Evolutionary conservation across 1,140 invertebrate genomes (phyloP), one percentile per base, ranked within the genome.

Genomic region (Drosophila auraria): DNA sequence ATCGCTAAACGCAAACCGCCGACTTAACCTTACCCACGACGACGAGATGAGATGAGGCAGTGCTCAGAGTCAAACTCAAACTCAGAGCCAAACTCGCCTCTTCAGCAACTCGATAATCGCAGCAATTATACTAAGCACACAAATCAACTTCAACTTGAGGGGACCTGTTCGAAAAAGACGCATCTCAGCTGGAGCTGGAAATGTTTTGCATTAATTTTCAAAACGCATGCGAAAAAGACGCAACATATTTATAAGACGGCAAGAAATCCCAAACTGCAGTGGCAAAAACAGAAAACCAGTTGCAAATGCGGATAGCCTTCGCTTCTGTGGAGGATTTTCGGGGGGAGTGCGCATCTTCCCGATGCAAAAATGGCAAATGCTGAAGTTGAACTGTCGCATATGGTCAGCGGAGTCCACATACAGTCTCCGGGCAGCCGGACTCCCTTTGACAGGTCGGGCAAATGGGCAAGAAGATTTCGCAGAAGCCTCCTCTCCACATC

Each of bases 71-170:
- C 17, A 38, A 15, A 14, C 53, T 56, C 53, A 56, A 57, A 57
- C 40, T 57, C 54, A 57, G 54, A 57, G 54, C 20, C 54, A 57
- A 57, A 40, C 54, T 15, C 36, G 51, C 15, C 80, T 72, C 80
- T 61, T 78, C 65, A 44, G 62, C 49, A 45, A 61, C 59, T 61
- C 50, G 81, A 80, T 83, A 83, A 83, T 80, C 76, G 81, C 81
- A 76, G 81, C 81, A 83, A 83, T 83, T 83, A 83, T 83, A 76
- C 73, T 76, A 83, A 83, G 81, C 81, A 75, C 65, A 83, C 81
- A 76, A 83, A 83, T 83, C 81, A 79, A 83, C 81, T 70, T 79
- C 64, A 71, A 61, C 75, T 79, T 75, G 75, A 15, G 33, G 45
- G 38, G 70, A 71, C 54, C 66, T 51, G 71, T 61, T 74, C 56